Evolutionary conservation across 2,113 vertebrate species (phyloP), one percentile per base, ranked within the genome.

Genomic region (Salminus brasiliensis): DNA sequence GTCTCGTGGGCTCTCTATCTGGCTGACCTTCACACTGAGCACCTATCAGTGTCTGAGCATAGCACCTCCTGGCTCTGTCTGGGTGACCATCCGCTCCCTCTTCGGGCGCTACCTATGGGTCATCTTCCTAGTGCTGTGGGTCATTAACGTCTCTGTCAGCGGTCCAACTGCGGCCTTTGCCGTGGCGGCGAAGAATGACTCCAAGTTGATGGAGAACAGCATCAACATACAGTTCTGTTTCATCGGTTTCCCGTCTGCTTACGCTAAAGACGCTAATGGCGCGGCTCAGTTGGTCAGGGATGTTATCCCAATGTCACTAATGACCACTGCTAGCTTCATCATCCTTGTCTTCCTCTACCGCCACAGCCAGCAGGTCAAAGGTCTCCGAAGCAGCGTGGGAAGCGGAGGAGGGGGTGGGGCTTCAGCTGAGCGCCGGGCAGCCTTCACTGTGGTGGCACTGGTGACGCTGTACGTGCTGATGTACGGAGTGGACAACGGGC

Each of bases 11-110:
- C 87, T 94, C 65, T 95, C 91, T 8, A 93, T 94, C 72, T 94
- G 92, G 91, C 85, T 95, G 78, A 94, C 94, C 43, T 94, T 92
- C 12, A 65, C 91, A 41, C 84, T 94, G 43, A 94, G 93, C 4
- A 84, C 84, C 12, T 93, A 91, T 74, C 93, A 94, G 86, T 90
- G 92, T 41, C 80, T 94, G 55, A 89, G 91, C 81, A 84, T 93
- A 0, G 83, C 89, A 10, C 91, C 91, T 13, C 87, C 92, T 0
- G 92, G 91, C 5, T 92, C 92, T 1, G 74, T 62, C 43, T 91
- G 91, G 91, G 84, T 86, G 4, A 68, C 81, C 12, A 34, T 4
- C 21, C 1, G 12, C 69, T 18, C 90, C 10, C n/a, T 84, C 1
- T 57, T 88, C 0, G 81, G 81, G 25, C 84, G 65, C 11, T 85